A percentile compares a stretch with the other conserved stretches of the same genome.
Evolutionary conservation across 2,888 invertebrate genomes (phyloP).

Genomic region (Cantharis flavilabris): DNA sequence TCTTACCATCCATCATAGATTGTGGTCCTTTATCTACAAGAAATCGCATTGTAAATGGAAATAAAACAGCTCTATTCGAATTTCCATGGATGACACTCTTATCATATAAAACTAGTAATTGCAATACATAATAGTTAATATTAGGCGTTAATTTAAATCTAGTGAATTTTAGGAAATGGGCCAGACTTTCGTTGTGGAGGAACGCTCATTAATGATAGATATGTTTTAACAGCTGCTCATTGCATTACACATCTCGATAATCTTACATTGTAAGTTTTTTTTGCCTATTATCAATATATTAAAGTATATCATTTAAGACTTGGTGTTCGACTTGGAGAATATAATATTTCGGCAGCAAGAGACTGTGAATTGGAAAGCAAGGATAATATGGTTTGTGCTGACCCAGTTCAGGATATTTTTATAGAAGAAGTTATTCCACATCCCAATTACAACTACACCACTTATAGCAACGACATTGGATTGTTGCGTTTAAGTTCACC

Average conservation of each 20-base stretch:
- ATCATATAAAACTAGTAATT: constrained; percentile 55
- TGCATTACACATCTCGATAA: too few species aligned
- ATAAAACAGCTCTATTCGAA: constrained; percentile 64
- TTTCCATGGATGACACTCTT: constrained; percentile 80
- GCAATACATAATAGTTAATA: too few species aligned
- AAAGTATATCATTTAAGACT: constrained; percentile 49
- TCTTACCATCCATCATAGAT: not conserved
- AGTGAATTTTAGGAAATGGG: too few species aligned
- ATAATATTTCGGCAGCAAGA: constrained; percentile 55
- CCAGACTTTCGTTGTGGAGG: too few species aligned
- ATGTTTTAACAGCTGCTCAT: too few species aligned
- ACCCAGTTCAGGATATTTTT: constrained; percentile 58
- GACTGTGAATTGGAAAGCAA: constrained; percentile 51
- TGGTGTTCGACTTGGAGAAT: constrained; percentile 68
- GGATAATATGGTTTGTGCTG: constrained; percentile 45
- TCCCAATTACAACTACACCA: constrained; percentile 41
- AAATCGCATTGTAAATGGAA: constrained; percentile 57
- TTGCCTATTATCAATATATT: too few species aligned
- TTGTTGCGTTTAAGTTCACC: constrained; percentile 48
- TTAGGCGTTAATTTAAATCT: too few species aligned
- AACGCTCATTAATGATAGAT: too few species aligned
- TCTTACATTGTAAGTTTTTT: too few species aligned
- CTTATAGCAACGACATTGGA: constrained; percentile 42
- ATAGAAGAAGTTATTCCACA: constrained; percentile 60
- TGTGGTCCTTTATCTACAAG: constrained; percentile 20